Evolutionary conservation across 2,888 invertebrate species (phyloP).

Genomic region (Cosmopolites sordidus): DNA sequence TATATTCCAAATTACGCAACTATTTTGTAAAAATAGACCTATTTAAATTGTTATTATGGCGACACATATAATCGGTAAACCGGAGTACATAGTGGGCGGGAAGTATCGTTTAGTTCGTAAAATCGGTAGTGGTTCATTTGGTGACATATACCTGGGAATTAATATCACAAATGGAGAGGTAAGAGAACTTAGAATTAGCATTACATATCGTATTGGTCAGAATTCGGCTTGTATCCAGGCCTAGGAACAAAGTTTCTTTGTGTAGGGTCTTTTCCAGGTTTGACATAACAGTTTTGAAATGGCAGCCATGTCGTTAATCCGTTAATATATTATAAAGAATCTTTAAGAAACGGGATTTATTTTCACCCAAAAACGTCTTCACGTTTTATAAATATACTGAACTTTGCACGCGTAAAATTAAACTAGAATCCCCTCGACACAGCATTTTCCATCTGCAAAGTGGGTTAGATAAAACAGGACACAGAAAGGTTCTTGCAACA

Average conservation of each 20-base stretch:
- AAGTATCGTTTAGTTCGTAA: slow-evolving; percentile 93
- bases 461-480: slow-evolving; percentile 44
- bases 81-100: slow-evolving; percentile 81
- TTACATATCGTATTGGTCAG: neutral
- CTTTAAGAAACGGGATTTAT: too few species aligned
- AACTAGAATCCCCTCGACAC: slow-evolving; percentile 4
- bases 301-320: slow-evolving; percentile 36
- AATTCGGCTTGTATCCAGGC: neutral
- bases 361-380: too few species aligned
- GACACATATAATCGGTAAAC: slow-evolving; percentile 49
- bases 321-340: slow-evolving; percentile 29
- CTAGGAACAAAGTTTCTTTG: slow-evolving; percentile 22
- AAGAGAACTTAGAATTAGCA: slow-evolving; percentile 39
- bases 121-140: slow-evolving; percentile 99
- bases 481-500: slow-evolving; percentile 35
- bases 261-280: slow-evolving; percentile 29
- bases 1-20: slow-evolving; percentile 47
- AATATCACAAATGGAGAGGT: slow-evolving; percentile 88
- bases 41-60: slow-evolving; percentile 47
- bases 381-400: slow-evolving; percentile 1
- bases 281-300: slow-evolving; percentile 34
- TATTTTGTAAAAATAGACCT: slow-evolving; percentile 41
- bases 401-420: slow-evolving; percentile 30
- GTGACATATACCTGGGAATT: slow-evolving; percentile 96
- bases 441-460: slow-evolving; percentile 31